Conservation (phyloP, 2,113 vertebrate species). For the Platichthys flesus region DNA sequence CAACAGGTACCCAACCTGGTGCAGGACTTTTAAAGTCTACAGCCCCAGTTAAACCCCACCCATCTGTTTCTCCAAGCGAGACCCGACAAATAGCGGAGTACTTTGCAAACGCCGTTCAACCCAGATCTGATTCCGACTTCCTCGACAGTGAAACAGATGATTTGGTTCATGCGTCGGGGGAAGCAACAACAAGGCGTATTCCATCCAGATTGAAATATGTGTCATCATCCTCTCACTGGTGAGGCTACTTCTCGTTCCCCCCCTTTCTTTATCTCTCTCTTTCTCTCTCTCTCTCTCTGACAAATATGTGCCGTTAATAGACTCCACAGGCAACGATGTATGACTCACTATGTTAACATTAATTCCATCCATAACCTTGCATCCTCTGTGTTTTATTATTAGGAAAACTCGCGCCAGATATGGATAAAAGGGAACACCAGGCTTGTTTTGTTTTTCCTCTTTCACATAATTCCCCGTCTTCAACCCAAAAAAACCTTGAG, state of each 20-base stretch:
- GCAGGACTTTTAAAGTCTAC: too few species aligned
- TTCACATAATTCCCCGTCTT: conserved; percentile 21
- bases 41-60: conserved; percentile 16
- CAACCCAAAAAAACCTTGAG: conserved; percentile 22
- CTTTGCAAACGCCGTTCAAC: conserved; percentile 57
- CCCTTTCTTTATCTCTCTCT: conserved; percentile 8
- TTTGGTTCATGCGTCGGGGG: conserved; percentile 40
- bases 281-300: conserved; percentile 36
- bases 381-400: conserved; percentile 51
- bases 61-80: conserved; percentile 44
- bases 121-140: conserved; percentile 31
- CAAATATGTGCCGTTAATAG: conserved; percentile 47
- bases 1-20: background rate
- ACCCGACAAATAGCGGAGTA: conserved; percentile 29
- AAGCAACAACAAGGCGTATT: conserved; percentile 42
- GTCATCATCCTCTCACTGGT: conserved; percentile 44
- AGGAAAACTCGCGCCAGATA: conserved; percentile 9
- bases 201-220: conserved; percentile 62
- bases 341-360: conserved; percentile 66
- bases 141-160: conserved; percentile 52
- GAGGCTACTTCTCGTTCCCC: conserved; percentile 20
- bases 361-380: conserved; percentile 63
- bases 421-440: background rate
- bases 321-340: conserved; percentile 39
- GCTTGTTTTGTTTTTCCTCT: conserved; percentile 33